Evolutionary conservation across 2,113 vertebrate species (phyloP), one percentile per base, ranked within the genome.

Genomic region (Pygoscelis antarcticus): DNA sequence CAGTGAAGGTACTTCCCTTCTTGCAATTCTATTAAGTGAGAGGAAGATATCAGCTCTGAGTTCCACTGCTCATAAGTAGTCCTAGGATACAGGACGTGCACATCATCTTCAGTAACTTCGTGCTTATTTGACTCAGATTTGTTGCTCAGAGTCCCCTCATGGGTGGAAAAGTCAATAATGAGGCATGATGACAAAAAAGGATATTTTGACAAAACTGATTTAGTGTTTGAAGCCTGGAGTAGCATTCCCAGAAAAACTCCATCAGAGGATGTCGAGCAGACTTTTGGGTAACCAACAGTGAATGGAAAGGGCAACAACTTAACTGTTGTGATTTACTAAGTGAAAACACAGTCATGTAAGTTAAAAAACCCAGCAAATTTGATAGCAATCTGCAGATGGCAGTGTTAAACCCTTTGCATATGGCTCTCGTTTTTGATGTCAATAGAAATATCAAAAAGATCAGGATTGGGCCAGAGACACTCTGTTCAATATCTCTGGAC

Each of bases 1-100:
- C n/a, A 82, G 72, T 80, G 82, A 96, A 93, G 51, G 42, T 95
- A 87, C 88, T 83, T 97, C 85, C 96, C 89, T 96, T 93, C 62
- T 32, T 55, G 54, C 47, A 77, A 34, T 92, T 92, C 94, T 95
- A 91, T 89, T 89, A 88, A 94, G 71, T 81, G 46, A 6, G 7
- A 89, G 47, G 58, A 96, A 94, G 77, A 36, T 65, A 92, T 10
- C 83, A 80, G 64, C 27, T 54, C 47, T 27, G 72, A 68, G 74
- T 92, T 96, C 69, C 64, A 61, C 36, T 64, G 52, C 34, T 79
- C 42, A 2, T 64, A 94, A 95, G 87, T 25, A 64, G 38, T 79
- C 29, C 80, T 72, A 55, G 58, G 85, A 92, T 64, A 87, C 18
- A 74, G 52, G 68, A 87, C 6, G 3, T 40, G 19, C 26, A 58